Conservation (phyloP, 1,140 invertebrate species). For the Sitobion miscanthi region DNA sequence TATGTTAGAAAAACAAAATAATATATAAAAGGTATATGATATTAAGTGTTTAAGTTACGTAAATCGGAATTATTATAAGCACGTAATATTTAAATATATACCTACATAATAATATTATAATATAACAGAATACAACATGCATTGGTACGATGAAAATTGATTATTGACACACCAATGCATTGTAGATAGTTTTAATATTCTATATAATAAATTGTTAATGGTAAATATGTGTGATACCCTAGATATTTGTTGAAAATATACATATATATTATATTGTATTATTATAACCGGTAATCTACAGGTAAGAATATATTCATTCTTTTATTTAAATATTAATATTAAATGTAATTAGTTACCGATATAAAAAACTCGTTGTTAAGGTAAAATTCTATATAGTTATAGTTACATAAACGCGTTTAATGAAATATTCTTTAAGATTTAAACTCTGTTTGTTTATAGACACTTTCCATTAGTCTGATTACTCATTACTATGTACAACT, state of each 20-base stretch:
- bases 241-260: neutral
- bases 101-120: neutral
- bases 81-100: slow-evolving; percentile 10
- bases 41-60: slow-evolving; percentile 34
- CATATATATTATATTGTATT: neutral
- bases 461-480: too few relatives aligned
- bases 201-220: neutral
- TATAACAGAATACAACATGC: neutral
- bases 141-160: neutral
- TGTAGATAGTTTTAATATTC: neutral
- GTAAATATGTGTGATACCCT: neutral
- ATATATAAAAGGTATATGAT: neutral
- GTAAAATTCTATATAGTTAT: neutral
- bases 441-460: neutral
- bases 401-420: neutral
- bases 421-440: neutral
- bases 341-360: neutral
- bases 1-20: neutral
- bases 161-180: neutral
- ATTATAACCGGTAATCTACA: neutral
- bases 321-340: neutral
- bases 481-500: neutral
- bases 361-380: neutral
- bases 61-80: slow-evolving; percentile 33
- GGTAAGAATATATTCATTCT: neutral